Evolutionary conservation across 64 coral and sea anemone species (phyloP).

Genomic region (Porites australiensis): DNA sequence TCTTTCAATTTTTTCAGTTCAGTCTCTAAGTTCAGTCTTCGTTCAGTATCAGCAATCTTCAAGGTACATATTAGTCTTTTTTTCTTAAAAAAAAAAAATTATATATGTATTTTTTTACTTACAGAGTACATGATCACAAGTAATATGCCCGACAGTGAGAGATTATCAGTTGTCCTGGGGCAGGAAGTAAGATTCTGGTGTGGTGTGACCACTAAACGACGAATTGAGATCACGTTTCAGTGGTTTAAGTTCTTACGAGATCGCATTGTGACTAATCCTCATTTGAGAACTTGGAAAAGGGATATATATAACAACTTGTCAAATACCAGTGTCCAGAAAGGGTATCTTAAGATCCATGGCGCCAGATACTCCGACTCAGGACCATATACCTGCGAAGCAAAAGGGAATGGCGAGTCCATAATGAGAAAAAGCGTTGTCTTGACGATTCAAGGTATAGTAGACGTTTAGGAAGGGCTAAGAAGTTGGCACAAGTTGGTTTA

Average conservation of each 20-base stretch:
- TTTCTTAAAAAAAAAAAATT: no score
- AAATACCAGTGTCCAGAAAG: not conserved
- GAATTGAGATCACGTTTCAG: slow-evolving; percentile 54
- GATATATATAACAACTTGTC: not conserved
- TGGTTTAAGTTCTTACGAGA: slow-evolving; percentile 21
- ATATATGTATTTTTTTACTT: not conserved
- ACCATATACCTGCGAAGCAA: slow-evolving; percentile 25
- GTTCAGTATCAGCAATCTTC: no score
- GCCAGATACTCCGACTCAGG: slow-evolving; percentile 41
- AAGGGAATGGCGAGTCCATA: not conserved
- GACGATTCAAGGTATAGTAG: slow-evolving; percentile 52
- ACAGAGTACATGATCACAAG: not conserved
- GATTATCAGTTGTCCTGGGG: slow-evolving; percentile 8
- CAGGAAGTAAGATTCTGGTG: slow-evolving; percentile 14
- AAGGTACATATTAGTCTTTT: no score
- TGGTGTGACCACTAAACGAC: slow-evolving; percentile 37
- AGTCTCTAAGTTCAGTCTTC: no score
- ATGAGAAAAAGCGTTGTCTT: not conserved
- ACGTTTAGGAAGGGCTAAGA: not conserved
- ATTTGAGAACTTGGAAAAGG: slow-evolving; percentile 33
- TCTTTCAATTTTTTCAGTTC: no score
- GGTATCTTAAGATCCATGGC: slow-evolving; percentile 36
- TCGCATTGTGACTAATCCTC: slow-evolving; percentile 20
- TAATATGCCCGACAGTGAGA: not conserved
- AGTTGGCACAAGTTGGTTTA: no score